phyloP scores from a whole-genome alignment of 2,888 invertebrate species.

The Chesias legatella region DNA sequence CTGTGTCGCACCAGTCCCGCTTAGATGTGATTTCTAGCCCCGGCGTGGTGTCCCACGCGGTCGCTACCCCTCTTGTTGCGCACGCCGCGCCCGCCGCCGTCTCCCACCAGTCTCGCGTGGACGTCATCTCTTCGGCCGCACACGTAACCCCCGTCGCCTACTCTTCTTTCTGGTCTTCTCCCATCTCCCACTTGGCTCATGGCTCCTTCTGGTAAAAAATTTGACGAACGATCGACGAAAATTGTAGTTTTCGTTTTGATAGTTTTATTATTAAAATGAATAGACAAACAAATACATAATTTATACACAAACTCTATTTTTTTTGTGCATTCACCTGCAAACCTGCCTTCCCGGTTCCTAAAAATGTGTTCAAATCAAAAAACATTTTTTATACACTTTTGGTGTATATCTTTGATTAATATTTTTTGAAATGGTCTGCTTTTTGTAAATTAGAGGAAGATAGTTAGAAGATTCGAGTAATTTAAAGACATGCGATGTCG shows the following conservation, averaged over 20 bases:
- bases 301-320: slow-evolving; percentile 31
- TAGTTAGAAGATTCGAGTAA: too few relatives aligned
- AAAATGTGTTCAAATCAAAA: too few relatives aligned
- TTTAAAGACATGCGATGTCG: too few relatives aligned
- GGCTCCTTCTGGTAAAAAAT: slow-evolving; percentile 53
- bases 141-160: slow-evolving; percentile 48
- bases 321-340: slow-evolving; percentile 3
- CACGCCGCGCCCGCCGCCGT: slow-evolving; percentile 64
- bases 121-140: slow-evolving; percentile 48
- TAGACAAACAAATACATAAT: slow-evolving; percentile 58
- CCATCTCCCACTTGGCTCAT: slow-evolving; percentile 43
- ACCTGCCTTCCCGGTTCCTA: too few relatives aligned
- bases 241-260: slow-evolving; percentile 68
- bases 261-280: slow-evolving; percentile 53
- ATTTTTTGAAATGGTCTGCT: too few relatives aligned
- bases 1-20: slow-evolving; percentile 53
- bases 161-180: slow-evolving; percentile 51
- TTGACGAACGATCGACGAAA: slow-evolving; percentile 46
- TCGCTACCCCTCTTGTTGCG: slow-evolving; percentile 18
- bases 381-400: too few relatives aligned
- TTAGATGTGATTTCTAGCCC: slow-evolving; percentile 46
- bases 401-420: too few relatives aligned
- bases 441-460: too few relatives aligned
- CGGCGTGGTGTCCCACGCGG: slow-evolving; percentile 25
- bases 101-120: slow-evolving; percentile 71